Conservation (phyloP, 2,113 vertebrate species). For the Hypomesus transpacificus region DNA sequence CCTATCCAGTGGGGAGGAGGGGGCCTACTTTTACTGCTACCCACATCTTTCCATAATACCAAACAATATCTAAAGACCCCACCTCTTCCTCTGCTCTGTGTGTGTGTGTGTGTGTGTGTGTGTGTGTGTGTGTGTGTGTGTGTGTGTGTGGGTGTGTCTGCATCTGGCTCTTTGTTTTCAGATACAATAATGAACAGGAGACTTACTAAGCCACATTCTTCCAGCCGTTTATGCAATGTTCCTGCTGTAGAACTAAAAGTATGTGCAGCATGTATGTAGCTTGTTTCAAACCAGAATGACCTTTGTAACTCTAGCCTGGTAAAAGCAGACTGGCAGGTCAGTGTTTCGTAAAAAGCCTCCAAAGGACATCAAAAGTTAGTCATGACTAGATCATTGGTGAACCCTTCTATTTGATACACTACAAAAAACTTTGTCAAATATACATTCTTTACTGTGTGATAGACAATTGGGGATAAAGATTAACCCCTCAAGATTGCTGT, state of each 20-base stretch:
- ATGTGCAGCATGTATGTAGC: neutral
- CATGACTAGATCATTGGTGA: neutral
- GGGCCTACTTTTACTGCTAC: slow-evolving; percentile 13
- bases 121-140: too few species aligned
- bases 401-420: neutral
- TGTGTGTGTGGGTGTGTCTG: too few species aligned
- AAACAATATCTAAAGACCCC: too few species aligned
- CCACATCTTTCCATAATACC: slow-evolving; percentile 10
- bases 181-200: too few species aligned
- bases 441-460: neutral
- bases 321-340: too few species aligned
- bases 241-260: neutral
- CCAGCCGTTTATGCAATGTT: too few species aligned
- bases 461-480: neutral
- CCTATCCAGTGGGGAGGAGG: neutral
- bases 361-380: too few species aligned
- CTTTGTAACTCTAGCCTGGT: neutral
- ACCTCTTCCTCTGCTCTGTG: too few species aligned
- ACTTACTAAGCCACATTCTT: too few species aligned
- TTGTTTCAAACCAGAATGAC: neutral
- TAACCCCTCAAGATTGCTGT: neutral
- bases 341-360: too few species aligned
- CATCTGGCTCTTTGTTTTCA: too few species aligned
- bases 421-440: neutral
- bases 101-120: too few species aligned